These are phyloP conservation scores for Lutjanus erythropterus DNA, from an alignment of 2,113 vertebrate genomes.

Conservation along the genomic window DNA sequence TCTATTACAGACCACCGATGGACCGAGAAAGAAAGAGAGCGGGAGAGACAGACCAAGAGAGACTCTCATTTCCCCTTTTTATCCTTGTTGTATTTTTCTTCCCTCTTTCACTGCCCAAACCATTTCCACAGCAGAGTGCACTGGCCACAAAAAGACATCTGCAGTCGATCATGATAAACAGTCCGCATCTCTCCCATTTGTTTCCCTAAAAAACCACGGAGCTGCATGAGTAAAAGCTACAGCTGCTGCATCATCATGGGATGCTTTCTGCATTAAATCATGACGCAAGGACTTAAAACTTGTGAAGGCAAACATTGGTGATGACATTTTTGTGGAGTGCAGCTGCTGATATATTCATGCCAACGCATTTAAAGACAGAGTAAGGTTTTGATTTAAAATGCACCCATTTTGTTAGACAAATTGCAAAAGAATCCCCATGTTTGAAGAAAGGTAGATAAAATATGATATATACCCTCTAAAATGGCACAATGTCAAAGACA, in stretches of 20 bases:
- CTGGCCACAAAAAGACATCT: constrained; percentile 72
- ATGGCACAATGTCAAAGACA: too few relatives aligned
- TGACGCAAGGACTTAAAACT: constrained; percentile 14
- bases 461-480: too few relatives aligned
- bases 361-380: constrained; percentile 8
- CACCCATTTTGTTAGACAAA: background rate
- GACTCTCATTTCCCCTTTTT: constrained; percentile 66
- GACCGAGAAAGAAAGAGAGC: constrained; percentile 58
- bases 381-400: background rate
- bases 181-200: constrained; percentile 65
- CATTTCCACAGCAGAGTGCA: constrained; percentile 73
- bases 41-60: constrained; percentile 56
- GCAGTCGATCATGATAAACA: constrained; percentile 80
- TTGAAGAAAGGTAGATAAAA: too few relatives aligned
- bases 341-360: constrained; percentile 26
- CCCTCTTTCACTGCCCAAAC: constrained; percentile 58
- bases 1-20: constrained; percentile 72
- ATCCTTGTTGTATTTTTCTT: constrained; percentile 61
- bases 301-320: background rate
- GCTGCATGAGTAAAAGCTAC: constrained; percentile 60
- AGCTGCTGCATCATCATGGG: constrained; percentile 58
- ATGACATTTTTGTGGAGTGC: constrained; percentile 26
- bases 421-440: too few relatives aligned
- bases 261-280: constrained; percentile 44
- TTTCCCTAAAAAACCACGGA: constrained; percentile 68